Evolutionary conservation across 2,888 invertebrate species (phyloP), one percentile per base, ranked within the genome.

Genomic region (Apotomis turbidana): DNA sequence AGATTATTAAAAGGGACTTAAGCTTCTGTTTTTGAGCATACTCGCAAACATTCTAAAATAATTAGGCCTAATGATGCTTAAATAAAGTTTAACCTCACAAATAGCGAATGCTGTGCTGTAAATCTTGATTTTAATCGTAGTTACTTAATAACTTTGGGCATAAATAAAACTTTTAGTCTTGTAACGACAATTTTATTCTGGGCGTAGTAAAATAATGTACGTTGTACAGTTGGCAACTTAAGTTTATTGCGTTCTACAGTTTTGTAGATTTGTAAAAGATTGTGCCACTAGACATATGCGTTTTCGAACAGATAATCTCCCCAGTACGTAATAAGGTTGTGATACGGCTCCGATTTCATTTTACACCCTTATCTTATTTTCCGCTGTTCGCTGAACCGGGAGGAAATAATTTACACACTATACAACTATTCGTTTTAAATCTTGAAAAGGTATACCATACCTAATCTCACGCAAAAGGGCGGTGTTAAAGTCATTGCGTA

Each of bases 241-340:
- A 49, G 8, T 12, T 49, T 9, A 49, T 49, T 41, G 41, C 41
- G 41, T 41, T 5, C 6, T 10, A 9, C 9, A 6, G 49, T 49
- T 49, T 49, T 41, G 41, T 6, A 41, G 6, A 41, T 41, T 5
- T 6, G 41, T 41, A 49, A 49, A 49, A 12, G 12, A 49, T 10
- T 49, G 9, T 49, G 9, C 49, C 2, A 9, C 9, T 49, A 12
- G 41, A 49, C 49, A 12, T 38, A 49, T 68, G 36, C 61, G 64
- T 62, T 59, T 57, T 51, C 70, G 72, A 61, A 62, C 64, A 75
- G 76, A 75, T 76, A 77, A 77, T 79, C 75, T 75, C 68, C 57
- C 51, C 71, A n/a, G 60, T 77, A 77, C 71, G 60, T 77, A 78
- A 75, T 77, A 76, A 73, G 71, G 72, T 71, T 60, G 69, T 74